These are phyloP conservation scores for Tetheella fluctuosa DNA, from an alignment of 2,888 invertebrate genomes.

Conservation along the genomic window DNA sequence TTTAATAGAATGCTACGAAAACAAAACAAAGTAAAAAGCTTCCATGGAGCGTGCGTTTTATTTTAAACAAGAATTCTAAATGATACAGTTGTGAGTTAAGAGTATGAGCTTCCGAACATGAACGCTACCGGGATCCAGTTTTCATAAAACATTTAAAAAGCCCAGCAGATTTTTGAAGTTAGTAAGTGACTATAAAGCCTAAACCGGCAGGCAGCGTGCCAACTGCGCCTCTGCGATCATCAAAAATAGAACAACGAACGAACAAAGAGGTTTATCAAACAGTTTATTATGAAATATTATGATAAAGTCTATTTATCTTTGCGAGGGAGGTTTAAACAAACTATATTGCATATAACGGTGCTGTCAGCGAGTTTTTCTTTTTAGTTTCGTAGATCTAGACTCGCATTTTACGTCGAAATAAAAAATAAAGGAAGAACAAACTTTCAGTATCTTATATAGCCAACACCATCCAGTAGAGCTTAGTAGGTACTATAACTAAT, in stretches of 20 bases:
- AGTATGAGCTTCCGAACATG: background rate
- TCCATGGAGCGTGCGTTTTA: background rate
- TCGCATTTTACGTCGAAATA: background rate
- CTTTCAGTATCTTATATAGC: background rate
- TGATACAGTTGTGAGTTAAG: background rate
- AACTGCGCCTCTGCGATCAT: background rate
- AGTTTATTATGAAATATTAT: background rate
- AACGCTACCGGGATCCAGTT: background rate
- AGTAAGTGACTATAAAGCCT: background rate
- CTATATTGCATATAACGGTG: background rate
- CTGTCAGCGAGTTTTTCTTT: background rate
- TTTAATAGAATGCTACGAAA: background rate
- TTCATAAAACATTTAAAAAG: background rate
- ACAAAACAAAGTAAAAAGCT: background rate
- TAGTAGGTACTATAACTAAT: background rate
- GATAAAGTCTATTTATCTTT: background rate
- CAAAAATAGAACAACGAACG: slow-evolving; percentile 1
- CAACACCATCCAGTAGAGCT: background rate
- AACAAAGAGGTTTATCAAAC: background rate
- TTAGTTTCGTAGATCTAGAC: background rate
- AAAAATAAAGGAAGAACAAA: background rate
- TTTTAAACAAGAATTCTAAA: background rate
- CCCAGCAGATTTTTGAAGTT: background rate
- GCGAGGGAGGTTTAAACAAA: background rate
- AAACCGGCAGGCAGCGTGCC: background rate